Conservation (phyloP, 1,140 invertebrate genomes). For the Hylaeus anthracinus region DNA sequence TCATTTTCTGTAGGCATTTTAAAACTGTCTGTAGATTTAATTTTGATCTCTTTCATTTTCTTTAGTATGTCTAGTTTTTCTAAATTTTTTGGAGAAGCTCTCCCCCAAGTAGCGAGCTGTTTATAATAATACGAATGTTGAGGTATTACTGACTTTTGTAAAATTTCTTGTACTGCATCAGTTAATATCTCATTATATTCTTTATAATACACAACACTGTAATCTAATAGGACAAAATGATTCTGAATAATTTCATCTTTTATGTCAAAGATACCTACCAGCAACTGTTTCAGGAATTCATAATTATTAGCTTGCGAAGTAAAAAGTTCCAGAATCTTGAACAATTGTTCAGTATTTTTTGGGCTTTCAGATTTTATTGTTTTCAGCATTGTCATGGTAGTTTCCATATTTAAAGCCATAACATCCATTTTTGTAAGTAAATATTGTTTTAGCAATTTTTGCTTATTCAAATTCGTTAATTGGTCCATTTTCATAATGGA, state of each 20-base stretch:
- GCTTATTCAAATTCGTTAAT: slow-evolving; percentile 50
- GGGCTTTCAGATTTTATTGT: slow-evolving; percentile 32
- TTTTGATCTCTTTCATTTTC: slow-evolving; percentile 31
- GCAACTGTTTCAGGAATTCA: slow-evolving; percentile 43
- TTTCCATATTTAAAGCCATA: slow-evolving; percentile 52
- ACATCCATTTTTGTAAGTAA: slow-evolving; percentile 62
- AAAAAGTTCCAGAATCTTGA: slow-evolving; percentile 49
- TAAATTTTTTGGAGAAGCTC: slow-evolving; percentile 26
- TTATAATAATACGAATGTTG: slow-evolving; percentile 50
- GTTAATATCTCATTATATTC: slow-evolving; percentile 52
- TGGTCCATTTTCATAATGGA: slow-evolving; percentile 50
- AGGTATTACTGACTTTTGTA: slow-evolving; percentile 34
- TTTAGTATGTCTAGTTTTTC: slow-evolving; percentile 38
- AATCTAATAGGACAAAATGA: slow-evolving; percentile 42
- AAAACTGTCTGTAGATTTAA: slow-evolving; percentile 23
- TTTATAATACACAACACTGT: slow-evolving; percentile 26
- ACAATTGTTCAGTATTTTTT: slow-evolving; percentile 49
- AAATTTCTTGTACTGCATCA: slow-evolving; percentile 30
- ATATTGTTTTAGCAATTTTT: slow-evolving; percentile 65
- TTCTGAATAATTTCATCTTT: slow-evolving; percentile 51
- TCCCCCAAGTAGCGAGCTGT: slow-evolving; percentile 35
- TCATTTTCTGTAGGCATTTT: slow-evolving; percentile 41
- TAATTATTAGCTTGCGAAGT: slow-evolving; percentile 50
- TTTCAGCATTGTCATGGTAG: slow-evolving; percentile 43
- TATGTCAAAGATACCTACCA: slow-evolving; percentile 46